A percentile compares a stretch with the other conserved stretches of the same genome.
phyloP scores from a whole-genome alignment of 2,113 vertebrate genomes.

The Uria lomvia region DNA sequence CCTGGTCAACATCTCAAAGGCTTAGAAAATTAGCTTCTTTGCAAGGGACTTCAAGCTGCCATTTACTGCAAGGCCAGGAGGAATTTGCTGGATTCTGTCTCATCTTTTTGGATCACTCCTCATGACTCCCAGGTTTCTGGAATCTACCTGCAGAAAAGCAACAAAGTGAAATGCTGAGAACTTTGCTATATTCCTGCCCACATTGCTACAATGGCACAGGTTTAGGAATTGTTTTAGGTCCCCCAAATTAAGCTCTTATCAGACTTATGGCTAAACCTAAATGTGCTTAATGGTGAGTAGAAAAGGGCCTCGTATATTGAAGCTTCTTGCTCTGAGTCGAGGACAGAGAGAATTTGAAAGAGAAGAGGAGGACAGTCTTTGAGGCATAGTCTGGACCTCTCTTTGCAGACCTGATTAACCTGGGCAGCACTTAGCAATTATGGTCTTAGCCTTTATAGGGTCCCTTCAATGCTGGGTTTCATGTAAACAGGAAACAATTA shows the following conservation, averaged over 20 bases:
- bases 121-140: not conserved
- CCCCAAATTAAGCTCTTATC: not conserved
- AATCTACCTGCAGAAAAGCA: not conserved
- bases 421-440: not conserved
- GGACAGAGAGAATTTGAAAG: not conserved
- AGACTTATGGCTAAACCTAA: not conserved
- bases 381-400: not conserved
- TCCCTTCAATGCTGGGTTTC: not conserved
- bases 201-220: not conserved
- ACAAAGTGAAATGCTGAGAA: not conserved
- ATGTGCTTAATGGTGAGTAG: not conserved
- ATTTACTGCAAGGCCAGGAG: not conserved
- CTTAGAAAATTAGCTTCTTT: not conserved
- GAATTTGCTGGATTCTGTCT: not conserved
- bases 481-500: constrained; percentile 33
- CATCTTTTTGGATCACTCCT: not conserved
- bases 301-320: not conserved
- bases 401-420: not conserved
- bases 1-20: not conserved
- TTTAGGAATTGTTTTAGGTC: not conserved
- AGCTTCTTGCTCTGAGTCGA: not conserved
- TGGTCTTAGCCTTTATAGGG: not conserved
- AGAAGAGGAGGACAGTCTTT: not conserved
- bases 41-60: not conserved
- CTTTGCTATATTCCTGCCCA: not conserved